These are phyloP conservation scores for Zaprionus ornatus DNA, from an alignment of 1,140 invertebrate species.

Conservation along the genomic window DNA sequence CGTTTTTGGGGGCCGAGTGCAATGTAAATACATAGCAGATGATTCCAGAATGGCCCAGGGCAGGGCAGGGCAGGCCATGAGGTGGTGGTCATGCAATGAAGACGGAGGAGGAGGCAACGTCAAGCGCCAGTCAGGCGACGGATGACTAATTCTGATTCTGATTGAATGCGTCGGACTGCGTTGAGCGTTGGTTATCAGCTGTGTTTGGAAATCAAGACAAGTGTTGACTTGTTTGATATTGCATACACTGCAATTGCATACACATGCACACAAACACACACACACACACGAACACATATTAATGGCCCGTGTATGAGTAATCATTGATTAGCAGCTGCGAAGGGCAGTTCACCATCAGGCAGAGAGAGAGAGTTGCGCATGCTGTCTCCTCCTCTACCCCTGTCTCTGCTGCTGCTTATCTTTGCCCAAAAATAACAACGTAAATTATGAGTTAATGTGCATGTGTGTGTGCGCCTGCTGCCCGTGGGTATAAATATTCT, in stretches of 20 bases:
- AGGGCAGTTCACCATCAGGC: constrained; percentile 7
- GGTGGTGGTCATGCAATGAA: too few species aligned
- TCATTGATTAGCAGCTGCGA: constrained; percentile 28
- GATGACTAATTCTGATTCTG: constrained; percentile 61
- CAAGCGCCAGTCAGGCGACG: constrained; percentile 29
- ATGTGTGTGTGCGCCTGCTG: constrained; percentile 35
- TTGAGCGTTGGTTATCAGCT: constrained; percentile 61
- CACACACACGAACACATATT: neutral
- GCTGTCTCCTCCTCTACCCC: constrained; percentile 22
- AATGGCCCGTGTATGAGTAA: constrained; percentile 19
- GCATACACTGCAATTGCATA: neutral
- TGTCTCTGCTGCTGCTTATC: constrained; percentile 57
- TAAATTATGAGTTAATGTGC: constrained; percentile 80
- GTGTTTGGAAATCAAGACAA: constrained; percentile 76
- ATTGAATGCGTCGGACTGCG: constrained; percentile 27
- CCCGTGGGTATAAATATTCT: constrained; percentile 71
- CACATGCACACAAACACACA: constrained; percentile 1
- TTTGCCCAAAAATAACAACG: constrained; percentile 76
- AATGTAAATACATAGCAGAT: constrained; percentile 17
- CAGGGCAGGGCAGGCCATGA: too few species aligned
- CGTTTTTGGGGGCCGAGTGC: constrained; percentile 12
- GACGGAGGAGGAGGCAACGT: neutral
- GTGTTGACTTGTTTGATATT: constrained; percentile 64
- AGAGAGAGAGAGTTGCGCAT: constrained; percentile 35
- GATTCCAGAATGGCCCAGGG: neutral